Evolutionary conservation across 2,113 vertebrate genomes (phyloP), one percentile per base, ranked within the genome.

Genomic region (Arizona elegans): DNA sequence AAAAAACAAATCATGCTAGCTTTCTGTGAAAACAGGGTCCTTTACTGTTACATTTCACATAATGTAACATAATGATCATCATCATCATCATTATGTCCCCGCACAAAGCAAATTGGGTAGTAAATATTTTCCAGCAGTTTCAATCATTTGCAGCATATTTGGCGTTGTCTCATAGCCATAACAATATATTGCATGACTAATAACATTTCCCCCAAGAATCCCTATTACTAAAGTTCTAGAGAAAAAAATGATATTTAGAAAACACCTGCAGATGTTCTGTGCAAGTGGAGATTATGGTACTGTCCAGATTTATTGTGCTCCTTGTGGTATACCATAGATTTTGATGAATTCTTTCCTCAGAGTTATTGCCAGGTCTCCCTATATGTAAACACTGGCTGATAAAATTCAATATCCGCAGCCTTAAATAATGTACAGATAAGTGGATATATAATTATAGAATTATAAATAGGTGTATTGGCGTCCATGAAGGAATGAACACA

Each of bases 301-400:
- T 88, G 1, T 81, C 21, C 43, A 88, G n/a, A 47, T 23, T 50
- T 88, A 90, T 89, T 23, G 92, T 85, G 92, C 91, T 47, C 0
- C 0, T 38, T 89, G 91, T 95, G 95, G 15, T 0, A 54, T 91
- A 9, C 91, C 17, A 10, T 33, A 92, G 93, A 94, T 92, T 94
- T 95, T 95, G 95, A 93, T 97, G 94, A 92, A 92, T 95, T 96
- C 95, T 95, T 94, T 94, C 93, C 95, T 95, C 90, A 19, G 62
- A 19, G 9, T 55, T n/a, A 33, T n/a, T 38, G 19, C 23, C 17
- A 33, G 29, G 5, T 91, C 21, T 81, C n/a, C 65, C 52, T 85
- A 38, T 24, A 38, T 29, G 26, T 90, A 15, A 62, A 11, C 90
- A 53, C 11, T 81, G 29, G 10, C n/a, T 10, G 24, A 94, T 86